Conservation (phyloP, 92 coral and sea anemone genomes). For the Phenganax subtilis region DNA sequence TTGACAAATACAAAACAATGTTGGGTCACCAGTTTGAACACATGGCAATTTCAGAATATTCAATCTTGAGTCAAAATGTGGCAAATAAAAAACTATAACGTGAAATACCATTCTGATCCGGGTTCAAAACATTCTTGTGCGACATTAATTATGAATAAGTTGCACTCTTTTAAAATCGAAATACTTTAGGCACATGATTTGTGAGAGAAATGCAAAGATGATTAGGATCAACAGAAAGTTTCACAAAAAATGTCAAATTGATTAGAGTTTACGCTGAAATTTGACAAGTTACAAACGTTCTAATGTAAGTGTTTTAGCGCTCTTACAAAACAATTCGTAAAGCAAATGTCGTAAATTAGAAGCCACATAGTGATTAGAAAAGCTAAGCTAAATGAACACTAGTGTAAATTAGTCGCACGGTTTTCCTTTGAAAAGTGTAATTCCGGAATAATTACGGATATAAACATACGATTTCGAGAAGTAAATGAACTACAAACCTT, state of each 20-base stretch:
- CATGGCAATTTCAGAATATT: neutral
- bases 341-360: no score
- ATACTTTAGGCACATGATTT: conserved; percentile 1
- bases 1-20: neutral
- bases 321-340: no score
- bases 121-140: neutral
- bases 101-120: neutral
- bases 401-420: neutral
- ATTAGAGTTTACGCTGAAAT: neutral
- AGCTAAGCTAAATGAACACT: conserved; percentile 3
- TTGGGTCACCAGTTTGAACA: neutral
- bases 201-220: neutral
- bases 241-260: conserved; percentile 4
- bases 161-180: conserved; percentile 22
- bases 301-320: neutral
- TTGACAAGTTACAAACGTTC: neutral
- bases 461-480: neutral
- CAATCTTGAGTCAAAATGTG: neutral
- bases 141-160: conserved; percentile 13
- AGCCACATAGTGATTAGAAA: neutral
- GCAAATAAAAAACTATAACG: neutral
- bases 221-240: neutral
- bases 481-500: conserved; percentile 24
- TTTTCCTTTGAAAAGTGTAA: conserved; percentile 7
- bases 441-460: conserved; percentile 1